A percentile compares a stretch with the other conserved stretches of the same genome.
These are phyloP conservation scores for Aspidoscelis tigris DNA, from an alignment of 2,113 vertebrate species.

Conservation along the genomic window DNA sequence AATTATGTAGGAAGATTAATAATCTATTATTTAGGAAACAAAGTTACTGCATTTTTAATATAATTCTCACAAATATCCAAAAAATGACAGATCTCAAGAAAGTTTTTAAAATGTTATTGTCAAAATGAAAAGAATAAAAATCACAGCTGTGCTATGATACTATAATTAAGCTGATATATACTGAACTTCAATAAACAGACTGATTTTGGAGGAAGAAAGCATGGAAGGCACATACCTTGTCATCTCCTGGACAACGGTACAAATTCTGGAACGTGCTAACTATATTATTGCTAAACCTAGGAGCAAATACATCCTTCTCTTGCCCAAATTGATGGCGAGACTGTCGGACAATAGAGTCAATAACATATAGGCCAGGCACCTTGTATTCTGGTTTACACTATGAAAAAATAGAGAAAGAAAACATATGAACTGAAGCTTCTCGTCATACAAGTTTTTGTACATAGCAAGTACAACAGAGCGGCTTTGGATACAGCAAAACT, in stretches of 20 bases:
- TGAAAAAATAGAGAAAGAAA: slow-evolving; percentile 31
- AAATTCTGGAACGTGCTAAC: slow-evolving; percentile 97
- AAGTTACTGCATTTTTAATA: neutral
- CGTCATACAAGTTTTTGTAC: too few species aligned
- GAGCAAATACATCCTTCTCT: slow-evolving; percentile 97
- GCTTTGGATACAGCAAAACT: too few species aligned
- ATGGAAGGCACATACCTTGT: slow-evolving; percentile 83
- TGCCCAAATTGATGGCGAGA: slow-evolving; percentile 98
- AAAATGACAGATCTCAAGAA: neutral
- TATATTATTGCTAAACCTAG: slow-evolving; percentile 99
- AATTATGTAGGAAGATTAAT: neutral
- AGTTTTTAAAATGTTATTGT: neutral
- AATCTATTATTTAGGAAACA: neutral
- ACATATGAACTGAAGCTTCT: neutral
- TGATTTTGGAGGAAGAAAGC: neutral
- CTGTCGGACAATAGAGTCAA: slow-evolving; percentile 98
- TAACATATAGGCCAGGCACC: slow-evolving; percentile 96
- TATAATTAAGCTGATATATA: neutral
- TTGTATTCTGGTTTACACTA: slow-evolving; percentile 99
- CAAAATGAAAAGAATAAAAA: neutral
- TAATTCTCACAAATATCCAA: neutral
- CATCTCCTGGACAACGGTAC: slow-evolving; percentile 96
- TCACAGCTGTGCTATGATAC: neutral
- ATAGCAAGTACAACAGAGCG: too few species aligned
- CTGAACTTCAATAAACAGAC: neutral